Evolutionary conservation across 53 echinoderm and acorn worm species (phyloP).

Genomic region (Crossaster papposus): DNA sequence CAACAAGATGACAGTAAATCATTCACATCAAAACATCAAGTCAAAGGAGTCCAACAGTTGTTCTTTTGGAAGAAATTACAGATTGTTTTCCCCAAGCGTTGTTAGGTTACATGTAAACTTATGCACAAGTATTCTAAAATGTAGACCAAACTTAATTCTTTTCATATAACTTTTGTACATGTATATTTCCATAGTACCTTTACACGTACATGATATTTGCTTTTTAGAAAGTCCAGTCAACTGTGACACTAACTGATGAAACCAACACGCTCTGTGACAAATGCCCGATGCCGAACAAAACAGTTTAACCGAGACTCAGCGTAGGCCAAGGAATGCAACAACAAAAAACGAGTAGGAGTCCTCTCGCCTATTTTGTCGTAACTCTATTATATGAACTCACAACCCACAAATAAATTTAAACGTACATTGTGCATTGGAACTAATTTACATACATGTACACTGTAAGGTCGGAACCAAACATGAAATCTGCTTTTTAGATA

Average conservation of each 20-base stretch:
- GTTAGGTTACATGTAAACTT: neutral
- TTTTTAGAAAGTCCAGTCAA: neutral
- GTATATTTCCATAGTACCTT: neutral
- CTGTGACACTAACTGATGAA: constrained; percentile 15
- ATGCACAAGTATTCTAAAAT: neutral
- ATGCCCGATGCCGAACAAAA: neutral
- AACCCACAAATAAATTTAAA: neutral
- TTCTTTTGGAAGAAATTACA: too few species aligned
- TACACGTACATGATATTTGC: neutral
- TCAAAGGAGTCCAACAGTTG: neutral
- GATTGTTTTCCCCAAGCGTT: neutral
- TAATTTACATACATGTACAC: neutral
- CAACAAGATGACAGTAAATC: neutral
- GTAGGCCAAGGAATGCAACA: neutral
- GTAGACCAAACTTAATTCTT: neutral
- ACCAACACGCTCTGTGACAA: neutral
- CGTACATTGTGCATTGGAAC: neutral
- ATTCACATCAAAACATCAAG: neutral
- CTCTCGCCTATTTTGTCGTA: too few species aligned
- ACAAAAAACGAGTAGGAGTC: too few species aligned
- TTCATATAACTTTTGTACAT: neutral
- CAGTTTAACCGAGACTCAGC: neutral
- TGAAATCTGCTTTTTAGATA: neutral
- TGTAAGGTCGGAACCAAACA: neutral
- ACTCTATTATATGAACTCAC: neutral